A percentile compares a stretch with the other conserved stretches of the same genome.
These are phyloP conservation scores for Pseudonaja textilis DNA, from an alignment of 2,113 vertebrate genomes.

Conservation along the genomic window DNA sequence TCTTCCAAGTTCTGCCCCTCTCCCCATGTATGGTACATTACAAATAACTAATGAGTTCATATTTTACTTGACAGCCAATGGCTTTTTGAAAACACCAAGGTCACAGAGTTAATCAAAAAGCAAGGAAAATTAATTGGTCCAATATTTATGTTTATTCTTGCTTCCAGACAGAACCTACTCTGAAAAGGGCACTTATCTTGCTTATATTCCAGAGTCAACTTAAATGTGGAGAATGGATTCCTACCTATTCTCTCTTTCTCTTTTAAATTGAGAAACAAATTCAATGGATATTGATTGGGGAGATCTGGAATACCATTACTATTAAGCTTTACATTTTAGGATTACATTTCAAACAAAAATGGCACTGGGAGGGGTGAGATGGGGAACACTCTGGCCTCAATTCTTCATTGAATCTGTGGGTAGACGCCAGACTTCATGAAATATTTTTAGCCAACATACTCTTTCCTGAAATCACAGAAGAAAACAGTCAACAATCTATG, in stretches of 20 bases:
- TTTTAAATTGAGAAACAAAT: background rate
- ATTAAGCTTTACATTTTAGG: too few species aligned
- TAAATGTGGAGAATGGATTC: background rate
- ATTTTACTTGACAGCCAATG: background rate
- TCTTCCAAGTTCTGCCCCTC: background rate
- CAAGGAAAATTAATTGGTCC: background rate
- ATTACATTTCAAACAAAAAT: background rate
- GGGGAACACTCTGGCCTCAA: background rate
- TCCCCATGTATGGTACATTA: too few species aligned
- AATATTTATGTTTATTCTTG: background rate
- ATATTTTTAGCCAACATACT: background rate
- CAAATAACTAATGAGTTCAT: background rate
- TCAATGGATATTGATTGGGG: background rate
- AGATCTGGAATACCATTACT: background rate
- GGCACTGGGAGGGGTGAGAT: background rate
- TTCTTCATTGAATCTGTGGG: background rate
- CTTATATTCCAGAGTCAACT: background rate
- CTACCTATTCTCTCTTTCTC: background rate
- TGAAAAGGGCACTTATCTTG: background rate
- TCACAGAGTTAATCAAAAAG: background rate
- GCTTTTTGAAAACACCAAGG: background rate
- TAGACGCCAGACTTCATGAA: background rate
- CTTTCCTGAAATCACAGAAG: background rate
- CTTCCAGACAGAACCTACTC: background rate
- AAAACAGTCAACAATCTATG: background rate